Evolutionary conservation across 2,888 invertebrate genomes (phyloP), one percentile per base, ranked within the genome.

Genomic region (Eretmocerus hayati): DNA sequence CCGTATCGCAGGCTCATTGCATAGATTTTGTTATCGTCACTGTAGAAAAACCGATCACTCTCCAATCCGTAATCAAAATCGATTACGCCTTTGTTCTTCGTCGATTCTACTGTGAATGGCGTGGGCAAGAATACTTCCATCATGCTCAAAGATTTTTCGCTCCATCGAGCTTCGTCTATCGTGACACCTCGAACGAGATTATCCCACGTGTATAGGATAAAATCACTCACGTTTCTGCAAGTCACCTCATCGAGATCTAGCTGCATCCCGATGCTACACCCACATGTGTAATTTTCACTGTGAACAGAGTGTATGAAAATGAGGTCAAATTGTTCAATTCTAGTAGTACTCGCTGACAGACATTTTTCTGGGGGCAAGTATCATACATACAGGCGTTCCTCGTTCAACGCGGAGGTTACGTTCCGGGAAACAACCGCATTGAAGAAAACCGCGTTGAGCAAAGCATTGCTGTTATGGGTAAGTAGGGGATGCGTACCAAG

Each of bases 181-280:
- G 30, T 20, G 5, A 20, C n/a, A 5, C 46, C 46, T 35, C 22
- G 35, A 8, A 46, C 16, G 2, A 35, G n/a, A 30, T 41, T 16
- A 2, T 8, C 41, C 16, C 22, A 19, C n/a, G 23, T n/a, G 23
- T 41, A 46, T 1, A 46, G 16, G 3, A 46, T 15, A 20, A 30
- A 41, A 11, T 30, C 30, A 15, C 18, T n/a, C 5, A 46, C 13
- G 2, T 20, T 35, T 19, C 13, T 3, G 21, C 46, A 46, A 40
- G 22, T 30, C 21, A 13, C 31, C 0, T 5, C 5, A 5, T 46
- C 30, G 3, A n/a, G 13, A 1, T 35, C 21, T 6, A 41, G 13
- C 8, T 41, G 19, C 41, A 40, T 39, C 8, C 46, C 46, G 9
- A 36, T 9, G 4, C 5, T 26, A 26, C 46, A 46, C 4, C 13